Evolutionary conservation across 2,888 invertebrate species (phyloP).

Genomic region (Calameuta pallipes): DNA sequence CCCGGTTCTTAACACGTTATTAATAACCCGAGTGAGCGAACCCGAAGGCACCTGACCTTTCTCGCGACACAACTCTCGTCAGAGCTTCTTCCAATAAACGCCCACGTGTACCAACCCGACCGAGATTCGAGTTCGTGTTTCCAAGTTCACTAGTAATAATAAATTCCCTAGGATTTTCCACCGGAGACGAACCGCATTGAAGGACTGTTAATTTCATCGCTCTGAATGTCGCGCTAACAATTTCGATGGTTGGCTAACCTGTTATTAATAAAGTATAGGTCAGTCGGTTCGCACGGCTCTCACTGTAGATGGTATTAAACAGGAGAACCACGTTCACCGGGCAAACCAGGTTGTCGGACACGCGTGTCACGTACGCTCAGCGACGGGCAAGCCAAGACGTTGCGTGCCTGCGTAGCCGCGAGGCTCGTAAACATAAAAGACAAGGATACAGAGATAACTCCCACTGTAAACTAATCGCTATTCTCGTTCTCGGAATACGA

Average conservation of each 20-base stretch:
- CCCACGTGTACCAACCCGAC: neutral
- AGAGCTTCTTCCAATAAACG: neutral
- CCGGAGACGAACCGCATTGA: neutral
- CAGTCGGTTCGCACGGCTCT: slow-evolving; percentile 7
- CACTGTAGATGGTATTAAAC: neutral
- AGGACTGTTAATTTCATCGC: no score
- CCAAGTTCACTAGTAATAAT: neutral
- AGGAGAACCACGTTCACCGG: neutral
- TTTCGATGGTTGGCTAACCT: neutral
- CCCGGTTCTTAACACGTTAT: neutral
- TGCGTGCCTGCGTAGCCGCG: neutral
- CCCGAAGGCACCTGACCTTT: neutral
- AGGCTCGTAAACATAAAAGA: neutral
- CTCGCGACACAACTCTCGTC: neutral
- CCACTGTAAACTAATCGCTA: neutral
- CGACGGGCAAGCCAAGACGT: neutral
- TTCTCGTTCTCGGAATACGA: neutral
- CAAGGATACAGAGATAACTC: neutral
- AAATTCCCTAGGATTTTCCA: neutral
- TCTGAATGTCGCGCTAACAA: no score
- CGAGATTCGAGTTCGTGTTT: neutral
- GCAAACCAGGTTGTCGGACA: neutral
- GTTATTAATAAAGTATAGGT: slow-evolving; percentile 7
- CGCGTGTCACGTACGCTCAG: neutral
- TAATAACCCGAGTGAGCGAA: neutral